Base-by-base conservation (phyloP, 2,888 invertebrate species). In the Cremastinae sp. region DNA sequence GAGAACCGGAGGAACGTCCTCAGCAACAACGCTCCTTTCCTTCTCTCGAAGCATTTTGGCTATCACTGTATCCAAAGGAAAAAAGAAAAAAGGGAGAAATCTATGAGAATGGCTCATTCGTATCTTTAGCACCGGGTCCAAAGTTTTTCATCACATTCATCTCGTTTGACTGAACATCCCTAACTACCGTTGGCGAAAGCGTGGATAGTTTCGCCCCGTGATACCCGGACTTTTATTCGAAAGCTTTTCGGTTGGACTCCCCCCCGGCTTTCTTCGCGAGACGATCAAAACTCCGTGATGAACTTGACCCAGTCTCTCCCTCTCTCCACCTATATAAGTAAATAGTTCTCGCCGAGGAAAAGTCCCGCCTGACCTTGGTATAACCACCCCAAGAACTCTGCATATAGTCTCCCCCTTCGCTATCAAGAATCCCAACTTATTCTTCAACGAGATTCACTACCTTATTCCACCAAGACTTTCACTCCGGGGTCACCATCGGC, bases 111-210 rank as follows among this genome's bases (percentile, higher is more conserved):
- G 69, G 58, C 58, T 66, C 37, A 49, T 20, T 61, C 45, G 61
- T 35, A 66, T 64, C 68, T 61, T 45, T 75, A 65, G 53, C 66
- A 74, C 75, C 75, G 47, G 14, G 51, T 61, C 41, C 81, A 69
- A 85, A 85, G 78, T 85, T 86, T 81, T 79, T 82, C 80, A 81
- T 81, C 79, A 72, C 75, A 81, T 80, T 75, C 79, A 74, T 77
- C 74, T 77, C 58, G 58, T 61, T 64, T 53, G 66, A 43, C 53
- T 65, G 71, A 55, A 75, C 75, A 59, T 51, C 65, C 61, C 74
- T 70, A 66, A 72, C 74, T 77, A 75, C 76, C 73, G 76, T 74
- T 77, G 70, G 74, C 72, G 65, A 69, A 70, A 75, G 47, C 65
- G 49, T 71, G 56, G 74, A 74, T 76, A 70, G 70, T 77, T 76